Conservation (phyloP, 1,140 invertebrate species). For the Holcopasites calliopsidis region DNA sequence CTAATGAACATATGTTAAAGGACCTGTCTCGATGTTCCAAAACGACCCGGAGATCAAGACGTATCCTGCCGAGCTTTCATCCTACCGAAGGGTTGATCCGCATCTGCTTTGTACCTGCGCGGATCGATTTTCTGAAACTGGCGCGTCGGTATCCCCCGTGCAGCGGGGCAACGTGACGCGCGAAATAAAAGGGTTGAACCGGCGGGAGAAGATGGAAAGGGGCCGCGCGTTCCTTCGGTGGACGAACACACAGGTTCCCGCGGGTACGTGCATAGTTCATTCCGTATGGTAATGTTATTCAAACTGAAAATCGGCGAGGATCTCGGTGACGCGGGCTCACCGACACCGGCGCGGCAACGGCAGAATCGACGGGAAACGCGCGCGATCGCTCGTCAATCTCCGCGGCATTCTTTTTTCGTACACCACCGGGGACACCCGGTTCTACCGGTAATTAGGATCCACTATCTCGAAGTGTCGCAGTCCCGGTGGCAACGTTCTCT, state of each 20-base stretch:
- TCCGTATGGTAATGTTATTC: conserved; percentile 51
- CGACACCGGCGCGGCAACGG: neutral
- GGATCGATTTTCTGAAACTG: conserved; percentile 52
- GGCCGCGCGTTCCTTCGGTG: conserved; percentile 45
- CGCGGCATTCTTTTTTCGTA: conserved; percentile 16
- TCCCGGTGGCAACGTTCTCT: conserved; percentile 14
- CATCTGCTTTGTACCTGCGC: conserved; percentile 60
- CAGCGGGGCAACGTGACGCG: neutral
- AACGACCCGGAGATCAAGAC: conserved; percentile 50
- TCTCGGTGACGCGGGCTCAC: conserved; percentile 21
- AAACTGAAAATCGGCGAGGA: conserved; percentile 43
- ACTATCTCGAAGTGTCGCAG: neutral
- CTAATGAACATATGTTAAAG: conserved; percentile 35
- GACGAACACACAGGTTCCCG: conserved; percentile 33
- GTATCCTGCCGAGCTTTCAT: conserved; percentile 45
- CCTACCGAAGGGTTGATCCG: conserved; percentile 35
- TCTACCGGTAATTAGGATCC: conserved; percentile 33
- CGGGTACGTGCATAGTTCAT: conserved; percentile 3
- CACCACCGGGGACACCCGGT: neutral
- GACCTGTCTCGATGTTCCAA: conserved; percentile 24
- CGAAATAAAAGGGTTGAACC: neutral
- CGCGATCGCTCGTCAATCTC: conserved; percentile 28
- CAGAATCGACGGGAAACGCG: conserved; percentile 32
- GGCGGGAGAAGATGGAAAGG: conserved; percentile 46
- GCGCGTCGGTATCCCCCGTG: conserved; percentile 21